Percentiles rank a stretch among this genome's conserved stretches.
Evolutionary conservation across 2,797 vertebrate genomes (phyloP).

Genomic region (Myiothlypis coronata): DNA sequence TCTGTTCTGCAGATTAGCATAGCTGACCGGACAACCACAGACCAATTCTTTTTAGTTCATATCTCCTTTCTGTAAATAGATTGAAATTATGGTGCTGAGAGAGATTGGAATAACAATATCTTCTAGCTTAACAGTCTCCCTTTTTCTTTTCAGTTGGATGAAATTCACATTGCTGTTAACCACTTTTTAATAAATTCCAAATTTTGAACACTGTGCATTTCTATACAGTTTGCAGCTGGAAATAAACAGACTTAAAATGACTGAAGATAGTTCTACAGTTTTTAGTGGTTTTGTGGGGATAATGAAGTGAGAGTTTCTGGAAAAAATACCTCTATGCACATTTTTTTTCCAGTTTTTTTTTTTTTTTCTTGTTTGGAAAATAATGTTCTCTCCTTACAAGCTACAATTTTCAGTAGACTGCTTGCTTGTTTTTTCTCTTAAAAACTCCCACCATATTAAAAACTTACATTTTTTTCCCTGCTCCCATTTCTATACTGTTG

Average conservation of each 20-base stretch:
- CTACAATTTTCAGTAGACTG: constrained; percentile 16
- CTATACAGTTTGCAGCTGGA: constrained; percentile 41
- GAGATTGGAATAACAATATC: constrained; percentile 33
- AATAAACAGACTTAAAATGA: constrained; percentile 59
- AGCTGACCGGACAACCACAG: not conserved
- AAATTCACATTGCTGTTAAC: constrained; percentile 36
- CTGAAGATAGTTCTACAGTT: constrained; percentile 63
- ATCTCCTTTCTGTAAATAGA: constrained; percentile 23
- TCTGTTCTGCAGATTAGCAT: not conserved
- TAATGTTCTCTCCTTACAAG: not conserved
- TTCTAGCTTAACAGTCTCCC: not conserved
- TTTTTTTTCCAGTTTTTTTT: constrained; percentile 54
- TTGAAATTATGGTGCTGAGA: constrained; percentile 29
- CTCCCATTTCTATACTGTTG: not conserved
- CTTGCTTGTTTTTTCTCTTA: constrained; percentile 29
- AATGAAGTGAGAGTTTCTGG: constrained; percentile 73
- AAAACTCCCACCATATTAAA: not conserved
- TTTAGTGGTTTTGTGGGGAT: constrained; percentile 51
- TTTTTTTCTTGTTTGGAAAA: constrained; percentile 39
- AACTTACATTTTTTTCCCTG: not conserved
- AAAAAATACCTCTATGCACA: constrained; percentile 52
- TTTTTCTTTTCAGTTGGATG: constrained; percentile 43
- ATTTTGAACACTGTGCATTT: constrained; percentile 29
- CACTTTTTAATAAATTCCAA: constrained; percentile 54
- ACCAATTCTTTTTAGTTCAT: not conserved